These are phyloP conservation scores for Papilio elwesi DNA, from an alignment of 2,888 invertebrate species.

Conservation along the genomic window DNA sequence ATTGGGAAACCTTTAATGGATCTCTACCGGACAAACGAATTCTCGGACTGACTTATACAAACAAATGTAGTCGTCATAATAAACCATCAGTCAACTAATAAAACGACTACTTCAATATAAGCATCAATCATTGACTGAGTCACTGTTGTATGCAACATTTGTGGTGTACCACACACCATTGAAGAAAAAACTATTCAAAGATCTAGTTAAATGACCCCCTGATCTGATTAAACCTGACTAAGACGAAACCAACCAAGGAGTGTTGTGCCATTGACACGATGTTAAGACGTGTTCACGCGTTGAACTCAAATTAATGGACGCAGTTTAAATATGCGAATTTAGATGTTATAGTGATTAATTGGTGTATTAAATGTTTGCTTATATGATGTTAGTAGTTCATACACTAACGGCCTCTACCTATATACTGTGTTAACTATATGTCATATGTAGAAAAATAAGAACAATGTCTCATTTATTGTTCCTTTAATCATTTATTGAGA, in stretches of 20 bases:
- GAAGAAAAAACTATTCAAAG: too few species aligned
- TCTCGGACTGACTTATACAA: neutral
- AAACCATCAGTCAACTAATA: neutral
- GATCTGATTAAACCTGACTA: neutral
- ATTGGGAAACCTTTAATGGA: neutral
- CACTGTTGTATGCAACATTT: neutral
- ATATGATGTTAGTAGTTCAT: too few species aligned
- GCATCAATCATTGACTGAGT: neutral
- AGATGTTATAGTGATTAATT: slow-evolving; percentile 2
- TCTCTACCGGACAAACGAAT: neutral
- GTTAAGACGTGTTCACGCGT: neutral
- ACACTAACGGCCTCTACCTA: slow-evolving; percentile 6
- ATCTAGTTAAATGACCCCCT: too few species aligned
- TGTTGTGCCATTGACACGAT: neutral
- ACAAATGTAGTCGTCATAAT: neutral
- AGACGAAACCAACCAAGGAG: neutral
- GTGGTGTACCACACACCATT: too few species aligned
- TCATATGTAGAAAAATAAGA: neutral
- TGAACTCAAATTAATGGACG: slow-evolving; percentile 3
- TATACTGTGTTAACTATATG: slow-evolving; percentile 1
- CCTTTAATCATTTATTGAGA: too few species aligned
- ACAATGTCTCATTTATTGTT: too few species aligned
- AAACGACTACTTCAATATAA: neutral
- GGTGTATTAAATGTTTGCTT: slow-evolving; percentile 18
- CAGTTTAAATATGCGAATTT: neutral